Percentiles rank a stretch among this genome's conserved stretches.
These are phyloP conservation scores for Penaeus japonicus DNA, from an alignment of 1,140 invertebrate species.

Conservation along the genomic window DNA sequence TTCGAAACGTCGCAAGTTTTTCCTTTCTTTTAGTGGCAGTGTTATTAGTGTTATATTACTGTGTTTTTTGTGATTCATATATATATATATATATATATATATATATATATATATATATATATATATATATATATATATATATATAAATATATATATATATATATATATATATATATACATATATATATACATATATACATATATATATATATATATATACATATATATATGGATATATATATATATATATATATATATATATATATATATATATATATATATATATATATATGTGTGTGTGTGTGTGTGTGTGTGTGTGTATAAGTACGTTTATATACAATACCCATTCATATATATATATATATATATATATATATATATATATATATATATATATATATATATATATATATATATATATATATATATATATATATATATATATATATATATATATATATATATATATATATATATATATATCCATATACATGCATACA, in stretches of 20 bases:
- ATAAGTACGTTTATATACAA: neutral
- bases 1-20: too few relatives aligned
- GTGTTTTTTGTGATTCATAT: too few relatives aligned
- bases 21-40: too few relatives aligned
- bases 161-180: too few relatives aligned
- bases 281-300: neutral
- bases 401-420: conserved; percentile 27
- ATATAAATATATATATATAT: too few relatives aligned
- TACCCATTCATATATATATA: neutral
- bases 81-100: too few relatives aligned
- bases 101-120: too few relatives aligned
- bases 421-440: conserved; percentile 15
- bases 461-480: neutral
- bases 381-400: conserved; percentile 25
- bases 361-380: conserved; percentile 24
- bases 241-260: conserved; percentile 22
- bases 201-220: neutral
- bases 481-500: too few relatives aligned
- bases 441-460: conserved; percentile 27
- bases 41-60: too few relatives aligned
- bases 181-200: too few relatives aligned
- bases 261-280: conserved; percentile 25
- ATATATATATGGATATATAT: too few relatives aligned
- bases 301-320: neutral
- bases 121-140: too few relatives aligned